A percentile compares a stretch with the other conserved stretches of the same genome.
Conservation (phyloP, 2,797 vertebrate genomes). For the Urocyon cinereoargenteus region DNA sequence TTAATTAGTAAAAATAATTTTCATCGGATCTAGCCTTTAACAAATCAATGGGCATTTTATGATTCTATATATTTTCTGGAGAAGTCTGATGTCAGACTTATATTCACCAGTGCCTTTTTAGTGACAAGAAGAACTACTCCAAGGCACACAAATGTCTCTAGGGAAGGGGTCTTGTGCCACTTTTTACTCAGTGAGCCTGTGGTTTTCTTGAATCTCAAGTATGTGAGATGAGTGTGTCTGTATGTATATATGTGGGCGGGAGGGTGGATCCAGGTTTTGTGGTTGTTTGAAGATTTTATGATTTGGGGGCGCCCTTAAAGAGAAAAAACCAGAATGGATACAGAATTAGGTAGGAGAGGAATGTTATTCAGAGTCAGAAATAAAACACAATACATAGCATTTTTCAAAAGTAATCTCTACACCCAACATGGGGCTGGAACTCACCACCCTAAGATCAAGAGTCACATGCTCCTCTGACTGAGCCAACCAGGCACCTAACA, state of each 20-base stretch:
- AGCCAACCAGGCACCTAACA: neutral
- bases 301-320: neutral
- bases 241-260: neutral
- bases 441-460: neutral
- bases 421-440: neutral
- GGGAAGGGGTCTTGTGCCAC: neutral
- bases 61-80: constrained; percentile 4
- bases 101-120: neutral
- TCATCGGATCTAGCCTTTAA: neutral
- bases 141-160: neutral
- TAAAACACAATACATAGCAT: neutral
- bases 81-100: neutral
- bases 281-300: neutral
- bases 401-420: neutral
- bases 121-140: neutral
- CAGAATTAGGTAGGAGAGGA: constrained; percentile 23
- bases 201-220: neutral
- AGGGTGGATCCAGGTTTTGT: neutral
- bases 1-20: constrained; percentile 25
- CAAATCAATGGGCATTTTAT: neutral
- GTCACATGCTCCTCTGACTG: neutral
- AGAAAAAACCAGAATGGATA: neutral
- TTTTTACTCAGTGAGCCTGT: neutral
- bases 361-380: constrained; percentile 13
- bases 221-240: neutral